Conservation (phyloP, 2,797 vertebrate species). For the Gymnothorax javanicus region DNA sequence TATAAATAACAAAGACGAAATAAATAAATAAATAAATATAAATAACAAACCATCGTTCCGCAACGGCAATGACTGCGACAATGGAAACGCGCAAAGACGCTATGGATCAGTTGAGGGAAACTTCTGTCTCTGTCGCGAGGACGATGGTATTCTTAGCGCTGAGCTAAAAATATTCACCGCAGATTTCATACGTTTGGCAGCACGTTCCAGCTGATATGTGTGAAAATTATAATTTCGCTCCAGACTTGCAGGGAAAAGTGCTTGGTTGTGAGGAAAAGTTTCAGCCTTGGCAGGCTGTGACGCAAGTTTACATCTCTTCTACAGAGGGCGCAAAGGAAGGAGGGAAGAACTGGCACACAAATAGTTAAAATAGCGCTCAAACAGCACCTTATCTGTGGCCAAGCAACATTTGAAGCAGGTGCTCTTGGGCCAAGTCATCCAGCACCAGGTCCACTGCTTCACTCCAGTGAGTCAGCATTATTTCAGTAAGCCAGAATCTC, state of each 20-base stretch:
- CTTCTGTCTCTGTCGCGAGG: not conserved
- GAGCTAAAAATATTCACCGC: not conserved
- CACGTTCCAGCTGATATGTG: not conserved
- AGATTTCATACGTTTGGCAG: not conserved
- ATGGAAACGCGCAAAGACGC: not conserved
- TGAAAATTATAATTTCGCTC: not conserved
- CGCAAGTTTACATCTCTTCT: not conserved
- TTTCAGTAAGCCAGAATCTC: constrained; percentile 1
- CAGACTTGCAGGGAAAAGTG: not conserved
- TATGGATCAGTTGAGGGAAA: not conserved
- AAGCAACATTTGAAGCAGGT: too few species aligned
- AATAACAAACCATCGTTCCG: not conserved
- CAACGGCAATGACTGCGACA: not conserved
- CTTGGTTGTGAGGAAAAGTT: not conserved
- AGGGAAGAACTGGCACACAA: not conserved
- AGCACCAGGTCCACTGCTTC: not conserved
- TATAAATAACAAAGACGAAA: not conserved
- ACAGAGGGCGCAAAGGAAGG: not conserved
- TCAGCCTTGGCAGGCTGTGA: not conserved
- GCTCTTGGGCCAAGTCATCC: not conserved
- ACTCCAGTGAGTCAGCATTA: not conserved
- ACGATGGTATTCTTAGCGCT: not conserved
- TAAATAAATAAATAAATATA: too few species aligned
- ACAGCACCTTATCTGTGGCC: not conserved
- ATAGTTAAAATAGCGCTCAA: not conserved